These are phyloP conservation scores for Leptopilina myrica DNA, from an alignment of 2,888 invertebrate genomes.

Conservation along the genomic window DNA sequence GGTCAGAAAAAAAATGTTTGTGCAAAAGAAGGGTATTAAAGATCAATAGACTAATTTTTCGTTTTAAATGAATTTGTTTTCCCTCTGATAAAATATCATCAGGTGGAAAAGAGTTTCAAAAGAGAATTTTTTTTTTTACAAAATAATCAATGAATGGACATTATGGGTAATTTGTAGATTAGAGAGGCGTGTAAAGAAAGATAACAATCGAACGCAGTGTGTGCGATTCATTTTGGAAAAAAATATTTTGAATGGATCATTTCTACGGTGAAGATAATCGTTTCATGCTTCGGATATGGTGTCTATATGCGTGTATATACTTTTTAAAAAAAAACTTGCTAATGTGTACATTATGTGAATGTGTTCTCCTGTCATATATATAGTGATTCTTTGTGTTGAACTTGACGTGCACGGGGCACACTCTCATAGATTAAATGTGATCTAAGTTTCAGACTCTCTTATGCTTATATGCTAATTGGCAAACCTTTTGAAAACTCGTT, in stretches of 20 bases:
- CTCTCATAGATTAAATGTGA: slow-evolving; percentile 36
- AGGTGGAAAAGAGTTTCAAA: no score
- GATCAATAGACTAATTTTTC: no score
- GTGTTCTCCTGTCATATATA: slow-evolving; percentile 23
- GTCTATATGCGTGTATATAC: background rate
- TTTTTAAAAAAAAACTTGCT: background rate
- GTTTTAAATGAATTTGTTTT: no score
- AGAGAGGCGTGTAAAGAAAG: background rate
- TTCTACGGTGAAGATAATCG: background rate
- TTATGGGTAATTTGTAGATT: background rate
- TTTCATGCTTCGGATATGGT: background rate
- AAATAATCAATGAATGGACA: background rate
- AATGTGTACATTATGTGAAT: background rate
- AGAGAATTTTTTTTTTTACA: background rate
- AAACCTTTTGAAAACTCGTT: slow-evolving; percentile 57
- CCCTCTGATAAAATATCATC: no score
- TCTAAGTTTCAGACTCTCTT: slow-evolving; percentile 35
- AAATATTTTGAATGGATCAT: slow-evolving; percentile 39
- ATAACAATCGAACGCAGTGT: background rate
- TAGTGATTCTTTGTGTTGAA: slow-evolving; percentile 34
- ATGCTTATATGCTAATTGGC: slow-evolving; percentile 67
- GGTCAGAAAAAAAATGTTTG: no score
- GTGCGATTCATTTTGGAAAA: background rate
- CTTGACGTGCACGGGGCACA: slow-evolving; percentile 34
- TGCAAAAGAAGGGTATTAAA: no score